Evolutionary conservation across 2,113 vertebrate species (phyloP), one percentile per base, ranked within the genome.

Genomic region (Fregetta grallaria): DNA sequence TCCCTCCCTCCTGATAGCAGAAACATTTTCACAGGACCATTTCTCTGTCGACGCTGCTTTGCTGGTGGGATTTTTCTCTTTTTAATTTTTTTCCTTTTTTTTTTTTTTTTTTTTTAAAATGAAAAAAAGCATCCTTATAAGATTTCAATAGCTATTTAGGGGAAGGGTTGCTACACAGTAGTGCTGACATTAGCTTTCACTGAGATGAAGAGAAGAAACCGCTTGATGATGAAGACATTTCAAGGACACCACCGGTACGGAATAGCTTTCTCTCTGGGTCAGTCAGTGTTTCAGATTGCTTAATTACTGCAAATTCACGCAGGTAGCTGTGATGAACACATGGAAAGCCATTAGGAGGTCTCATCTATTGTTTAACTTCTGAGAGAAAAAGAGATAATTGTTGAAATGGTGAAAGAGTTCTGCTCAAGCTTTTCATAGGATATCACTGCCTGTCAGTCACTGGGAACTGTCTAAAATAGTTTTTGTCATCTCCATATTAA

Each of bases 181-280:
- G 81, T 97, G 97, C 97, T 98, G 98, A 98, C 91, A 92, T 96
- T 96, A 97, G 96, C 96, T 96, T 97, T 98, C 94, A 96, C 44
- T 92, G 94, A 96, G 96, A 97, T 95, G 96, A 98, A 98, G 97
- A 96, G 96, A 97, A 95, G 89, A 67, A 52, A 61, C 53, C 3
- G 11, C 84, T 87, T 93, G 86, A 95, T 91, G 97, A 96, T 97
- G 97, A 98, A 98, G 98, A 98, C 96, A 61, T 98, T 98, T 98
- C 98, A 99, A 99, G 98, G 98, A 97, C 98, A 96, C 93, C 81
- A 73, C 67, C 29, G 59, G 56, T 88, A 96, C 25, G 45, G 73
- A 95, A 80, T 86, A 86, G 94, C 86, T 94, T 97, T 96, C 71
- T 96, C 88, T 96, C 81, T 75, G 76, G 92, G 85, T 97, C 92